Conservation (phyloP, 2,797 vertebrate genomes). For the Sebastes glaucus region DNA sequence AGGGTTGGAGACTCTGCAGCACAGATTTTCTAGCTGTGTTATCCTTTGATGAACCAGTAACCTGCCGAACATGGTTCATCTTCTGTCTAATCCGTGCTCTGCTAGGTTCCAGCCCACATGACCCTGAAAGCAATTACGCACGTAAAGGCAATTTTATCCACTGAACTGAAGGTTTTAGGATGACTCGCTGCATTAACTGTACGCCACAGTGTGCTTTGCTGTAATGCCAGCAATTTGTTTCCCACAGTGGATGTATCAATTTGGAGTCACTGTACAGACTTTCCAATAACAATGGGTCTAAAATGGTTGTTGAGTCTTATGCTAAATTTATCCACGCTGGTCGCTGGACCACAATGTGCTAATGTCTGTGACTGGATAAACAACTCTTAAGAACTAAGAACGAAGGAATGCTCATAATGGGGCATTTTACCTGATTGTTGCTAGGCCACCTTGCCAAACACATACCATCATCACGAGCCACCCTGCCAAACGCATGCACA, state of each 20-base stretch:
- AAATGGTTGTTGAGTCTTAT: constrained; percentile 24
- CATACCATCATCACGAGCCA: constrained; percentile 23
- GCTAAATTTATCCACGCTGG: constrained; percentile 47
- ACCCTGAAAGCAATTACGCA: constrained; percentile 41
- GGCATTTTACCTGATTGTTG: constrained; percentile 75
- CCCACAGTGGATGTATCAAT: constrained; percentile 27
- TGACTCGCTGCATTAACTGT: background rate
- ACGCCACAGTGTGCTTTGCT: constrained; percentile 26
- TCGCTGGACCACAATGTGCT: constrained; percentile 3
- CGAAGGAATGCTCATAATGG: constrained; percentile 69
- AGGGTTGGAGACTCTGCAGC: background rate
- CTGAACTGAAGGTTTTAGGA: constrained; percentile 2
- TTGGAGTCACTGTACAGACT: constrained; percentile 37
- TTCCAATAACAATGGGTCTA: constrained; percentile 32
- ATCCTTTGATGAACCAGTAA: background rate
- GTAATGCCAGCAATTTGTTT: constrained; percentile 36
- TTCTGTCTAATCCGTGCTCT: background rate
- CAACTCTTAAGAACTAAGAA: constrained; percentile 40
- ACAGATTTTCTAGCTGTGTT: background rate
- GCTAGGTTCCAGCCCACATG: constrained; percentile 24
- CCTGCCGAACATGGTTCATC: background rate
- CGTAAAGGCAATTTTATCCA: constrained; percentile 44
- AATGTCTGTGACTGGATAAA: constrained; percentile 55
- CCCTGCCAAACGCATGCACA: constrained; percentile 43
- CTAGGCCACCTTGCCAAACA: constrained; percentile 63